Conservation (phyloP, 2,888 invertebrate genomes). For the Rosalia funebris region DNA sequence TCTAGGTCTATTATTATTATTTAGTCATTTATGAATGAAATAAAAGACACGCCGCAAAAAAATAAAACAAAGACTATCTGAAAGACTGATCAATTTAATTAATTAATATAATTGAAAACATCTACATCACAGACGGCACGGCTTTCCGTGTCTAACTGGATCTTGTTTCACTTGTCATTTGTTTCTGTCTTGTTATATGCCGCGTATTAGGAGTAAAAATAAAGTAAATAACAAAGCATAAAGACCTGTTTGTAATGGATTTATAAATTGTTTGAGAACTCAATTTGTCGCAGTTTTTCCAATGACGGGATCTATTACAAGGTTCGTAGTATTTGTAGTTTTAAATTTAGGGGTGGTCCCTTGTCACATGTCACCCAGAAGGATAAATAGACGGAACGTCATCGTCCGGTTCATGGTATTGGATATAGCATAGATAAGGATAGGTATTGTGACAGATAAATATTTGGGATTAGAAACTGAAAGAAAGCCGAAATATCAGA, state of each 20-base stretch:
- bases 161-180: conserved; percentile 56
- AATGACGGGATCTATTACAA: conserved; percentile 32
- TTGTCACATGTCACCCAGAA: conserved; percentile 13
- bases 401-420: conserved; percentile 7
- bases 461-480: conserved; percentile 2
- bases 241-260: conserved; percentile 32
- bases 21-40: conserved; percentile 40
- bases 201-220: conserved; percentile 35
- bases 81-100: conserved; percentile 55
- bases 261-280: conserved; percentile 27
- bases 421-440: conserved; percentile 7
- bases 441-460: conserved; percentile 2
- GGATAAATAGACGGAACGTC: conserved; percentile 22
- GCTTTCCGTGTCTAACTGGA: conserved; percentile 50
- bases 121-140: conserved; percentile 47
- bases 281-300: conserved; percentile 40
- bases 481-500: neutral
- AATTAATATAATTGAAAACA: conserved; percentile 61
- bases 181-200: conserved; percentile 55
- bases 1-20: conserved; percentile 27
- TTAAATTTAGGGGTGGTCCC: conserved; percentile 20
- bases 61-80: conserved; percentile 43
- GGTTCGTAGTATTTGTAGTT: conserved; percentile 14
- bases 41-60: conserved; percentile 41
- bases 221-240: conserved; percentile 28